Percentiles rank a stretch among this genome's conserved stretches.
These are phyloP conservation scores for Steinernema feltiae DNA, from an alignment of 1,140 invertebrate species.

Conservation along the genomic window DNA sequence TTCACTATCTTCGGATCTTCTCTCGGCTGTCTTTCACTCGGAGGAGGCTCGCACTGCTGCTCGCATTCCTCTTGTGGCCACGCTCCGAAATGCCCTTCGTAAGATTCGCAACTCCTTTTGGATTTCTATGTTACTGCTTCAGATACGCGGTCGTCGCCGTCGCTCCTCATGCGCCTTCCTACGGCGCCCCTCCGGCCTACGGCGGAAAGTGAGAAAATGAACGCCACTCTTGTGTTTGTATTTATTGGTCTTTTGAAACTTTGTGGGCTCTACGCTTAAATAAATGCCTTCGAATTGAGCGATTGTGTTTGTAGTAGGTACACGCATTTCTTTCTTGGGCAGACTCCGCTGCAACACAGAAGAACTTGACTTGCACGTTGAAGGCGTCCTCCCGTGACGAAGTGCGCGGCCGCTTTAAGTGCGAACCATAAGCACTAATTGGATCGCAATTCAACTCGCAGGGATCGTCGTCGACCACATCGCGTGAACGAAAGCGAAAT, in stretches of 20 bases:
- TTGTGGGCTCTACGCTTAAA: neutral
- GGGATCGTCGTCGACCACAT: too few relatives aligned
- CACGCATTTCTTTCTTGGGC: too few relatives aligned
- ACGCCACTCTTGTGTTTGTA: neutral
- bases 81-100: neutral
- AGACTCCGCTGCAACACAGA: too few relatives aligned
- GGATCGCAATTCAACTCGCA: too few relatives aligned
- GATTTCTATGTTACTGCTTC: neutral
- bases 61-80: neutral
- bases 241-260: neutral
- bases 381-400: too few relatives aligned
- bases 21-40: neutral
- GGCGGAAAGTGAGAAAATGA: neutral
- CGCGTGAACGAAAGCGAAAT: neutral
- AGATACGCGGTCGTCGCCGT: conserved; percentile 2
- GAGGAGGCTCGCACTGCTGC: neutral
- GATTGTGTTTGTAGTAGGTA: too few relatives aligned
- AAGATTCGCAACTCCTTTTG: neutral
- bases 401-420: too few relatives aligned
- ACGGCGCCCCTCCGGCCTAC: conserved; percentile 2
- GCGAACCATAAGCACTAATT: too few relatives aligned
- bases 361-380: too few relatives aligned
- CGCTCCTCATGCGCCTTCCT: neutral
- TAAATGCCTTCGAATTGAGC: too few relatives aligned
- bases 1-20: neutral